Evolutionary conservation across 2,888 invertebrate species (phyloP), one percentile per base, ranked within the genome.

Genomic region (Brachyptera risi): DNA sequence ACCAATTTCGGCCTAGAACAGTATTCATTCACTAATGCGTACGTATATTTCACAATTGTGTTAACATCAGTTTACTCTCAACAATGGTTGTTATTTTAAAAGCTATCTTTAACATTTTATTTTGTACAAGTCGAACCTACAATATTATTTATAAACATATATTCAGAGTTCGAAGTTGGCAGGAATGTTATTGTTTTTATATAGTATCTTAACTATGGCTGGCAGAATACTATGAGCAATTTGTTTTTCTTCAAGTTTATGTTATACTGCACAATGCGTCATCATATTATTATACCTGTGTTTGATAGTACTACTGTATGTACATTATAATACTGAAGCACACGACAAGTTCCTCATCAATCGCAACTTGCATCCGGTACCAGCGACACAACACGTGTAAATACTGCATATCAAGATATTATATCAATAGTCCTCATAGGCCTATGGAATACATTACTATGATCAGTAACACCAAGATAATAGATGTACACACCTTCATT

Each of bases 81-180:
- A 31, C 5, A 31, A 31, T 31, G 5, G 31, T 31, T 31, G 31
- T 5, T 31, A 31, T 31, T 44, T 44, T 21, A 44, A 44, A 44
- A 44, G 44, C 44, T 44, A 44, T 21, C 15, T 44, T 44, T 21
- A 44, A 21, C 15, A 31, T 31, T 7, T 31, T 11, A 31, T 31
- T 44, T 44, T 44, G 44, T 44, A 44, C 44, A 44, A 17, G 44
- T 38, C 44, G 21, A 44, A 44, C 21, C 44, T 44, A 44, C 44
- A 44, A 44, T 44, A 44, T 19, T 44, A 44, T 15, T 19, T 44
- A 17, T 44, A 21, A 21, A 44, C 21, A 17, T 21, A 44, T 17
- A 21, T 44, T 21, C 9, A n/a, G n/a, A n/a, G n/a, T n/a, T n/a
- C n/a, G n/a, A n/a, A n/a, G 17, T 21, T 19, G 44, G 44, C 44